Percentiles rank a stretch among this genome's conserved stretches.
phyloP scores from a whole-genome alignment of 2,888 invertebrate species.

The Gari tellinella region DNA sequence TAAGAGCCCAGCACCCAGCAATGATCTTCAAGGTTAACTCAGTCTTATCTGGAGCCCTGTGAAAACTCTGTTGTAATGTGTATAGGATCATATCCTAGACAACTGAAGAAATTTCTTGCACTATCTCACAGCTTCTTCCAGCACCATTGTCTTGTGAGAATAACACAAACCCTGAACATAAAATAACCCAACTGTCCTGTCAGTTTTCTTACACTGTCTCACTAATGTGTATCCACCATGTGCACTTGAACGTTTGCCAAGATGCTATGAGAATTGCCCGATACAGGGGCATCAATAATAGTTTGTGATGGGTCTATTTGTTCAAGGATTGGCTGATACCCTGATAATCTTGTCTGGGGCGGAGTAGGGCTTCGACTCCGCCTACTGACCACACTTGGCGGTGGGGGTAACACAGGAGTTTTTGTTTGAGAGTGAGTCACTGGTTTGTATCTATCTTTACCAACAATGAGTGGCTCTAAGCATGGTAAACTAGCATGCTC shows the following conservation, averaged over 20 bases:
- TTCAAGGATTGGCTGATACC: slow-evolving; percentile 74
- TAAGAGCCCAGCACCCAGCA: too few relatives aligned
- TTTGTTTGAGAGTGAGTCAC: slow-evolving; percentile 64
- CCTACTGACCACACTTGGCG: slow-evolving; percentile 74
- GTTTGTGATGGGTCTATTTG: slow-evolving; percentile 78
- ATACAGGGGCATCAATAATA: slow-evolving; percentile 62
- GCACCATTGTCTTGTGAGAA: too few relatives aligned
- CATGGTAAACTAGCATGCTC: slow-evolving; percentile 83
- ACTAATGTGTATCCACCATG: slow-evolving; percentile 89
- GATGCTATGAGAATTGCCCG: slow-evolving; percentile 87
- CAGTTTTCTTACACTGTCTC: background rate
- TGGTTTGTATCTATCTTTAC: slow-evolving; percentile 82
- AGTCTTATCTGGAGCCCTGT: too few relatives aligned
- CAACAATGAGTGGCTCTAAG: slow-evolving; percentile 81
- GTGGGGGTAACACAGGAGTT: slow-evolving; percentile 78
- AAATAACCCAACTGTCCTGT: too few relatives aligned
- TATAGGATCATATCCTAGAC: too few relatives aligned
- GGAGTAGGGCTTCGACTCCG: slow-evolving; percentile 82
- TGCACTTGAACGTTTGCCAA: slow-evolving; percentile 96
- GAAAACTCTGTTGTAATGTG: too few relatives aligned
- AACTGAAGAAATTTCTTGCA: too few relatives aligned
- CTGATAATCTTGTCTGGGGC: slow-evolving; percentile 75
- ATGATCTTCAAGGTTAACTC: too few relatives aligned
- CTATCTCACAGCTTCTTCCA: too few relatives aligned
- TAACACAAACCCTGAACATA: too few relatives aligned